Conservation (phyloP, 1,140 invertebrate genomes). For the Lucilia sericata region DNA sequence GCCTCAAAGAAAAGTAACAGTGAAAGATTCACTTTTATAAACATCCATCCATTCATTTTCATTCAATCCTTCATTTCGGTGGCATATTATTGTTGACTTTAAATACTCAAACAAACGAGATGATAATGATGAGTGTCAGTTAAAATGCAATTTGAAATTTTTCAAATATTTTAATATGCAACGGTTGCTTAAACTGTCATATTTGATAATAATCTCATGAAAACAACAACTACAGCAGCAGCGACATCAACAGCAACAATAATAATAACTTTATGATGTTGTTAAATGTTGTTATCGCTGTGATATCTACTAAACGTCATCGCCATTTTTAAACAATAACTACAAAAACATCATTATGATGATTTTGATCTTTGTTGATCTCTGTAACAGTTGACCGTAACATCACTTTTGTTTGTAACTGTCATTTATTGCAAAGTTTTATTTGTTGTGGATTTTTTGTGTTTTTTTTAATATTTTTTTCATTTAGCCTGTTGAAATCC, state of each 20-base stretch:
- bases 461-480: not conserved
- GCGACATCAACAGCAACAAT: not conserved
- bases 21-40: not conserved
- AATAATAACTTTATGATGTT: not conserved
- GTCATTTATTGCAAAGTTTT: not conserved
- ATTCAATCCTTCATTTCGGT: not conserved
- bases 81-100: constrained; percentile 4
- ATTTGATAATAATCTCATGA: constrained; percentile 4
- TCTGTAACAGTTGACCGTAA: constrained; percentile 34
- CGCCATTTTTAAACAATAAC: not conserved
- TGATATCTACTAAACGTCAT: not conserved
- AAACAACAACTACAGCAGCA: not conserved
- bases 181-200: constrained; percentile 11
- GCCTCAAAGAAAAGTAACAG: not conserved
- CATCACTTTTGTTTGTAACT: constrained; percentile 5
- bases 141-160: not conserved
- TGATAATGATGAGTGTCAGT: not conserved
- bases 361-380: constrained; percentile 29
- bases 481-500: constrained; percentile 25
- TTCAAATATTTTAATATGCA: constrained; percentile 6
- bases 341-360: not conserved
- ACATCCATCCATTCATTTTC: not conserved
- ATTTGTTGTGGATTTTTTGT: not conserved
- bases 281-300: not conserved
- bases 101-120: not conserved